These are phyloP conservation scores for Eupeodes corollae DNA, from an alignment of 1,140 invertebrate species.

Conservation along the genomic window DNA sequence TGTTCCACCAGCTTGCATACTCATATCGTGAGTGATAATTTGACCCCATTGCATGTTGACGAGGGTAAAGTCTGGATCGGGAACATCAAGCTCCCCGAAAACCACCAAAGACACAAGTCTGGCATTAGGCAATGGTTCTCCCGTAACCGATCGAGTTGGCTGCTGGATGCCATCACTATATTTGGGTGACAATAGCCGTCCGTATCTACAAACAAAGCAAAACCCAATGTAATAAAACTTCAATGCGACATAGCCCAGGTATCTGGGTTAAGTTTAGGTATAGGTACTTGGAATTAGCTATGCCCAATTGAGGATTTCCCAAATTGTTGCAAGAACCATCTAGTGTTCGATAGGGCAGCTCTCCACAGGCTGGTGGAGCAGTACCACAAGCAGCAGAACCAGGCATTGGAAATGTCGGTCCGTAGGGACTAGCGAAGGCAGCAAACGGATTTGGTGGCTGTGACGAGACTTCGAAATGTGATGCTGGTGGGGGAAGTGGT, in stretches of 20 bases:
- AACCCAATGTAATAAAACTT: too few relatives aligned
- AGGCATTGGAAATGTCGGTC: too few relatives aligned
- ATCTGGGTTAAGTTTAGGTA: neutral
- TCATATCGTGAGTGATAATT: conserved; percentile 80
- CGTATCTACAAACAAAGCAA: conserved; percentile 40
- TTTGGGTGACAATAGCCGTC: conserved; percentile 64
- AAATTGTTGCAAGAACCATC: conserved; percentile 84
- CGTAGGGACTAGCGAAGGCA: too few relatives aligned
- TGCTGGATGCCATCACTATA: conserved; percentile 67
- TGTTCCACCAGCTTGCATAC: conserved; percentile 56
- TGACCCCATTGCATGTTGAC: conserved; percentile 81
- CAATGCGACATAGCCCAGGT: neutral
- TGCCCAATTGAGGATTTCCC: conserved; percentile 56
- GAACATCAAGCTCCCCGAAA: conserved; percentile 52
- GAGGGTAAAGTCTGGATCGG: conserved; percentile 59
- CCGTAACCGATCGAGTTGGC: conserved; percentile 48
- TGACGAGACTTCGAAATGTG: too few relatives aligned
- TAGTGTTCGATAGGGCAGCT: conserved; percentile 49
- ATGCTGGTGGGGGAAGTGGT: too few relatives aligned
- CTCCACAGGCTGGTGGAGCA: too few relatives aligned
- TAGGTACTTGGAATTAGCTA: conserved; percentile 51
- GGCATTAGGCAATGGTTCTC: conserved; percentile 54
- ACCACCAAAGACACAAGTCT: conserved; percentile 56
- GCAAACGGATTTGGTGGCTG: too few relatives aligned
- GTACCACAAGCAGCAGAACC: too few relatives aligned